Evolutionary conservation across 2,797 vertebrate genomes (phyloP).

Genomic region (Microchirus variegatus): DNA sequence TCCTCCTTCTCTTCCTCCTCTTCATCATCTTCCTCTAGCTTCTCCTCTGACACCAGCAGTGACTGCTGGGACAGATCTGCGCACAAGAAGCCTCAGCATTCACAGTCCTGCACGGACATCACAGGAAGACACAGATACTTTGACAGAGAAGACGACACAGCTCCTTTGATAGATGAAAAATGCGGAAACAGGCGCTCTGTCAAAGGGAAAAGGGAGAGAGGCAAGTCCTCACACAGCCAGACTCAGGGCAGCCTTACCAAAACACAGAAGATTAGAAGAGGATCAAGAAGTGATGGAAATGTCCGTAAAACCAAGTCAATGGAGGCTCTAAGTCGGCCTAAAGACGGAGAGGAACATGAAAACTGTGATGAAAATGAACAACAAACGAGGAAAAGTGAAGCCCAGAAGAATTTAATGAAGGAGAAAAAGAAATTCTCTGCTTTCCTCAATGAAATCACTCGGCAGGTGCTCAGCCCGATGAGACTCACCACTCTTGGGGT

Average conservation of each 20-base stretch:
- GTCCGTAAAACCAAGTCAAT: slow-evolving; percentile 84
- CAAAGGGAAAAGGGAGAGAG: slow-evolving; percentile 43
- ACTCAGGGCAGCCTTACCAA: slow-evolving; percentile 54
- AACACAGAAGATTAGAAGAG: slow-evolving; percentile 14
- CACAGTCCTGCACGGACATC: slow-evolving; percentile 83
- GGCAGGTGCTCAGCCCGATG: slow-evolving; percentile 86
- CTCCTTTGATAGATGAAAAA: slow-evolving; percentile 63
- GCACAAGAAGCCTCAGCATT: slow-evolving; percentile 62
- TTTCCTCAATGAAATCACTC: slow-evolving; percentile 88
- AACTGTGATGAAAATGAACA: slow-evolving; percentile 55
- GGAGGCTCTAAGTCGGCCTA: slow-evolving; percentile 74
- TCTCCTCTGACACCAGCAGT: slow-evolving; percentile 76
- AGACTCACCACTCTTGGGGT: slow-evolving; percentile 85
- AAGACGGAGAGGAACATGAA: slow-evolving; percentile 37
- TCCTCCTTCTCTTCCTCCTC: slow-evolving; percentile 61
- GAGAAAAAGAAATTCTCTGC: slow-evolving; percentile 86
- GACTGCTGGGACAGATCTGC: slow-evolving; percentile 44
- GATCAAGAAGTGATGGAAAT: slow-evolving; percentile 39
- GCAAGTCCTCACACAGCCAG: slow-evolving; percentile 25
- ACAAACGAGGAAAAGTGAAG: slow-evolving; percentile 65
- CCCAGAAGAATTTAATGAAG: slow-evolving; percentile 70
- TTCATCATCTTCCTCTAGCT: slow-evolving; percentile 63
- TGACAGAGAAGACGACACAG: slow-evolving; percentile 72
- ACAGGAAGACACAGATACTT: slow-evolving; percentile 61
- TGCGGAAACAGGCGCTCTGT: slow-evolving; percentile 27